Base-by-base conservation (phyloP, 1,140 invertebrate species). In the Sminthurinus signatus region DNA sequence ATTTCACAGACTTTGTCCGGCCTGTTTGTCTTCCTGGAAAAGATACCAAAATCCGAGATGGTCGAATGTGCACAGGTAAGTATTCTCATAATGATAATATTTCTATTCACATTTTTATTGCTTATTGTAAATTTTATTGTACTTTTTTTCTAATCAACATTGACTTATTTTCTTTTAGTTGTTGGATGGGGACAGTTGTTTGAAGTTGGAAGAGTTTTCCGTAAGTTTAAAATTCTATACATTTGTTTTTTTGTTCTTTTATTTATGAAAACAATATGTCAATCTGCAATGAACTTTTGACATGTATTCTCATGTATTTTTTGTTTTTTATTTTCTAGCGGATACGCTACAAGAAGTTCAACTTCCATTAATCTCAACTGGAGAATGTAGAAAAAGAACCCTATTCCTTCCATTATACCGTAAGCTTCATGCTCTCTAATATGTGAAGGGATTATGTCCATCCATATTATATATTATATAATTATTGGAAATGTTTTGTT, bases 261-360 rank as follows among this genome's bases (percentile, higher is more conserved):
- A n/a, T n/a, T n/a, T n/a, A n/a, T n/a, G n/a, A n/a, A n/a, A n/a
- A n/a, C n/a, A n/a, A n/a, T n/a, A n/a, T n/a, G n/a, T n/a, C n/a
- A n/a, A n/a, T n/a, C n/a, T n/a, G n/a, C n/a, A n/a, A n/a, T n/a
- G n/a, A n/a, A n/a, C n/a, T n/a, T n/a, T n/a, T n/a, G n/a, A n/a
- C n/a, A n/a, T n/a, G n/a, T n/a, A n/a, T n/a, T n/a, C n/a, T n/a
- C n/a, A n/a, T n/a, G n/a, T n/a, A n/a, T n/a, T n/a, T n/a, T n/a
- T n/a, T n/a, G n/a, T n/a, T n/a, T n/a, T n/a, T 36, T 36, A 36
- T 36, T 31, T 50, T 65, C 31, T 80, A 86, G 89, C 89, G 64
- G 89, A 92, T 74, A 90, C 88, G 1, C 76, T 93, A 17, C 88
- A 91, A 80, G 88, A 92, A 74, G 89, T 91, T 1, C 84, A 91